phyloP scores from a whole-genome alignment of 1,140 invertebrate genomes.

The Ceratina australensis region DNA sequence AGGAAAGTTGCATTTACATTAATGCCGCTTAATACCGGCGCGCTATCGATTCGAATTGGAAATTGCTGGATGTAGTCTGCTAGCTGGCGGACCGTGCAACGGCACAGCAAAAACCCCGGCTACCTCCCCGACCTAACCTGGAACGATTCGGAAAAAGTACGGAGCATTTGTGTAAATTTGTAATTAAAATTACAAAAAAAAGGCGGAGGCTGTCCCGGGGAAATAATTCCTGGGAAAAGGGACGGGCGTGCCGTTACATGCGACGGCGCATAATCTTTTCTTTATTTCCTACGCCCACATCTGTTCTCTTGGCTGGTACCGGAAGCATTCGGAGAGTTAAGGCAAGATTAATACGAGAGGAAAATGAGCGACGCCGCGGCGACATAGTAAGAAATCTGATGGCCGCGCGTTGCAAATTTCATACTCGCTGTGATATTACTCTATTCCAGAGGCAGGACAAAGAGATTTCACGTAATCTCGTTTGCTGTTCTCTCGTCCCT shows the following conservation, averaged over 20 bases:
- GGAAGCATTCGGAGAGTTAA: not conserved
- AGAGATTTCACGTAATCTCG: conserved; percentile 10
- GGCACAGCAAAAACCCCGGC: conserved; percentile 45
- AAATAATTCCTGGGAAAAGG: too few relatives aligned
- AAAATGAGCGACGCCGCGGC: not conserved
- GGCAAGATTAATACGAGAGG: not conserved
- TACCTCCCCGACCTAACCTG: conserved; percentile 54
- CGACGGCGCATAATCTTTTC: not conserved
- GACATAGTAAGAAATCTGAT: not conserved
- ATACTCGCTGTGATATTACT: conserved; percentile 4
- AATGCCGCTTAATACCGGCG: conserved; percentile 5
- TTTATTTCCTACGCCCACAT: too few relatives aligned
- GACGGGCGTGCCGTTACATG: too few relatives aligned
- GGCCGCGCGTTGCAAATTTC: not conserved
- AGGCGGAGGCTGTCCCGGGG: too few relatives aligned
- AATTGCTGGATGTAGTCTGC: conserved; percentile 51
- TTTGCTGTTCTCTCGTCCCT: not conserved
- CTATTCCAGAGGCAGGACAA: not conserved
- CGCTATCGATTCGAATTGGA: conserved; percentile 36
- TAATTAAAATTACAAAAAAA: conserved; percentile 7
- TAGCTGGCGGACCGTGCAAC: conserved; percentile 42
- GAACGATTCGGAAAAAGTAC: conserved; percentile 5
- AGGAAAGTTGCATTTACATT: conserved; percentile 10
- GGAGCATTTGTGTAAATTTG: not conserved
- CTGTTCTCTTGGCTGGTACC: not conserved